A percentile compares a stretch with the other conserved stretches of the same genome.
Conservation (phyloP, 2,113 vertebrate genomes). For the Petrocephalus microphthalmus region DNA sequence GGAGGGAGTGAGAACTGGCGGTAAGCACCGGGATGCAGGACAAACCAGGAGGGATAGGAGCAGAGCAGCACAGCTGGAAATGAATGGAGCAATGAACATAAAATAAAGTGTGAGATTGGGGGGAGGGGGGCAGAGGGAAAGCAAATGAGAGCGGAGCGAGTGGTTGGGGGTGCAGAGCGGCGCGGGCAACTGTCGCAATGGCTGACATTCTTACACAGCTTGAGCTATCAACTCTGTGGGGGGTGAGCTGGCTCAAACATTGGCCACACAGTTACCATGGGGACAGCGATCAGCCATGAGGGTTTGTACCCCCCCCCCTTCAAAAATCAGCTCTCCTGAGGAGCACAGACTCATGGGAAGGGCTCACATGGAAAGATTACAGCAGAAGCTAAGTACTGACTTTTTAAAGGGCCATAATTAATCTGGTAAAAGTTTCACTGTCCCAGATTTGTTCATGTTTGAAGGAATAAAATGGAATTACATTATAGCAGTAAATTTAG, state of each 20-base stretch:
- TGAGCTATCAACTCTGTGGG: slow-evolving; percentile 33
- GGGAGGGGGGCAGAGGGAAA: background rate
- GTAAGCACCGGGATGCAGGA: background rate
- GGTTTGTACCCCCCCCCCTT: slow-evolving; percentile 26
- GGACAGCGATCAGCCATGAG: slow-evolving; percentile 44
- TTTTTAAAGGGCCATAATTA: background rate
- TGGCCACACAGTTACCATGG: slow-evolving; percentile 55
- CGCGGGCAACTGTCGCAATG: background rate
- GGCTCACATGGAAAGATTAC: background rate
- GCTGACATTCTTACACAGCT: slow-evolving; percentile 23
- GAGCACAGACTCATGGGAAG: slow-evolving; percentile 26
- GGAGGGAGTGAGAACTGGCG: background rate
- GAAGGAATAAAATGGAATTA: background rate
- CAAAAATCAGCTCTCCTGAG: slow-evolving; percentile 31
- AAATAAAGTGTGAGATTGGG: background rate
- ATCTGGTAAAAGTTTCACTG: background rate
- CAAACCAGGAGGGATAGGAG: background rate
- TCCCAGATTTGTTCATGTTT: background rate
- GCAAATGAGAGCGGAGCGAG: background rate
- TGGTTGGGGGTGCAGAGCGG: background rate
- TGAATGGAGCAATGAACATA: background rate
- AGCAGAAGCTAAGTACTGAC: background rate
- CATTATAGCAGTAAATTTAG: background rate
- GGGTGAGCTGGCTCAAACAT: slow-evolving; percentile 30
- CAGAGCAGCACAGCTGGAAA: background rate